phyloP scores from a whole-genome alignment of 2,888 invertebrate species.

The Pyrgus malvae region DNA sequence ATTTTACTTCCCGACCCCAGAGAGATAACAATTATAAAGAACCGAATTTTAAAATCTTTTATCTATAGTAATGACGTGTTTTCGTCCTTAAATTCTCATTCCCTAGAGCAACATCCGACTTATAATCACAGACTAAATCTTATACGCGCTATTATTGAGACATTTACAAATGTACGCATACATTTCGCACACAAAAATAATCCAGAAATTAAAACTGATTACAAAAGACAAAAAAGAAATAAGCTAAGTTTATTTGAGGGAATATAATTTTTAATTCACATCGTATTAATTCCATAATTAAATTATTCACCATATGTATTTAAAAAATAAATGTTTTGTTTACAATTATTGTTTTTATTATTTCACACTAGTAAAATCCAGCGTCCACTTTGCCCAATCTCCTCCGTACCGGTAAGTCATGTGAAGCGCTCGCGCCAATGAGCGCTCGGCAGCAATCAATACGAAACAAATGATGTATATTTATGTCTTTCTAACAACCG shows the following conservation, averaged over 20 bases:
- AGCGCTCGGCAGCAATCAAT: too few relatives aligned
- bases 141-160: not conserved
- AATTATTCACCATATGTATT: too few relatives aligned
- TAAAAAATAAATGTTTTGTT: too few relatives aligned
- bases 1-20: not conserved
- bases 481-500: too few relatives aligned
- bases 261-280: too few relatives aligned
- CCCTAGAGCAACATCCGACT: constrained; percentile 6
- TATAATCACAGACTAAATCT: constrained; percentile 10
- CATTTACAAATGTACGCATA: not conserved
- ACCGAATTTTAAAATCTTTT: constrained; percentile 10
- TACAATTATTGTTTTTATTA: too few relatives aligned
- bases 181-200: not conserved
- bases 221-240: not conserved
- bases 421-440: too few relatives aligned
- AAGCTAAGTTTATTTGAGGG: not conserved
- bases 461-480: too few relatives aligned
- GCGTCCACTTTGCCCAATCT: too few relatives aligned
- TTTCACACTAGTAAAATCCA: too few relatives aligned
- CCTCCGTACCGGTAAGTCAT: too few relatives aligned
- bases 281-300: not conserved
- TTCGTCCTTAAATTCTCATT: constrained; percentile 3
- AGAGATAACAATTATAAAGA: constrained; percentile 3
- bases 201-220: not conserved
- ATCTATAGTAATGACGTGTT: not conserved